Percentiles rank a stretch among this genome's conserved stretches.
Evolutionary conservation across 1,140 invertebrate genomes (phyloP).

Genomic region (Prorops nasuta): DNA sequence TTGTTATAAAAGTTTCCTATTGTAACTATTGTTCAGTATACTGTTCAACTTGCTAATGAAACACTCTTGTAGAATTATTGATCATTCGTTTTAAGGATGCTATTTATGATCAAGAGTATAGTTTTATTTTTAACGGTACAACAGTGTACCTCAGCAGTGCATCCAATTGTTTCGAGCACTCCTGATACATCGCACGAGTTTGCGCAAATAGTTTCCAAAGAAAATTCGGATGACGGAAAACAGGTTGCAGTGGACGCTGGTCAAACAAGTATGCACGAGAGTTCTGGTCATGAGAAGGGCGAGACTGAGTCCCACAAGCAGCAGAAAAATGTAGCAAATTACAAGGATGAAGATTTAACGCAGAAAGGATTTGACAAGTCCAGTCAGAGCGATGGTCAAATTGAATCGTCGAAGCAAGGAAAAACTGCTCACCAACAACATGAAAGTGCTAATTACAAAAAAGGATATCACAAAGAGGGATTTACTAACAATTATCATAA

Average conservation of each 20-base stretch:
- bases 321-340: constrained; percentile 24
- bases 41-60: too few species aligned
- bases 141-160: too few species aligned
- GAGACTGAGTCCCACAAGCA: constrained; percentile 17
- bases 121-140: too few species aligned
- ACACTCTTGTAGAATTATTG: too few species aligned
- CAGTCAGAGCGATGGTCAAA: constrained; percentile 20
- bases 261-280: constrained; percentile 17
- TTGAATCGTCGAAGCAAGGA: constrained; percentile 20
- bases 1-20: constrained; percentile 29
- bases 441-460: constrained; percentile 52
- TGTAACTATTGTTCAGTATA: too few species aligned
- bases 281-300: constrained; percentile 12
- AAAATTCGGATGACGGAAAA: constrained; percentile 13
- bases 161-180: too few species aligned
- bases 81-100: too few species aligned
- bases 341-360: constrained; percentile 18
- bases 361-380: constrained; percentile 27
- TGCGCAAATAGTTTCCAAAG: constrained; percentile 14
- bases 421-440: constrained; percentile 22
- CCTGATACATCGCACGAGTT: too few species aligned
- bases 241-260: constrained; percentile 18
- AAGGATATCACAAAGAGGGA: constrained; percentile 65
- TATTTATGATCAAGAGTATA: too few species aligned
- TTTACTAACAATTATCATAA: constrained; percentile 67